Conservation (phyloP, 2,888 invertebrate genomes). For the Cephus runcator region DNA sequence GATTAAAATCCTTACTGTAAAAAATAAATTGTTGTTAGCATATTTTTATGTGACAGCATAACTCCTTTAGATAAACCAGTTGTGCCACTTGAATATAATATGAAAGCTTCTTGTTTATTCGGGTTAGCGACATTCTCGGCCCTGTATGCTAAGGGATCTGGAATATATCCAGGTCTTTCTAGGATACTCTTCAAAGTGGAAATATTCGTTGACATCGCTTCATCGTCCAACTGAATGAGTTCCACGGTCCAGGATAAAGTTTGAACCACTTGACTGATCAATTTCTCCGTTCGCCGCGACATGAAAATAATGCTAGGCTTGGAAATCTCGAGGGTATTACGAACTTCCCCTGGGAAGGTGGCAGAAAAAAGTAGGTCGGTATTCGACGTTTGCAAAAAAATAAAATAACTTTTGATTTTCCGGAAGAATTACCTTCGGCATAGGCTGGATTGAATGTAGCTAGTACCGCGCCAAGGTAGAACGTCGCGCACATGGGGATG, state of each 20-base stretch:
- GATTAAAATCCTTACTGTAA: background rate
- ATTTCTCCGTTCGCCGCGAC: slow-evolving; percentile 30
- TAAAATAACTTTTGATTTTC: background rate
- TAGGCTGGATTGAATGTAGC: slow-evolving; percentile 50
- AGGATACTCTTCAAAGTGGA: slow-evolving; percentile 24
- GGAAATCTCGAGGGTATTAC: slow-evolving; percentile 35
- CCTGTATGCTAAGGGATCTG: slow-evolving; percentile 26
- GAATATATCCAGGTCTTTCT: slow-evolving; percentile 8
- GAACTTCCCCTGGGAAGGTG: slow-evolving; percentile 36
- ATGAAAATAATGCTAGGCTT: slow-evolving; percentile 46
- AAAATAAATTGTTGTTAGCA: slow-evolving; percentile 57
- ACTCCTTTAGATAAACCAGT: slow-evolving; percentile 82
- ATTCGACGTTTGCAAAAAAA: background rate
- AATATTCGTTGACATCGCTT: slow-evolving; percentile 21
- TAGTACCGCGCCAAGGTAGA: slow-evolving; percentile 44
- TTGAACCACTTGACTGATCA: slow-evolving; percentile 21
- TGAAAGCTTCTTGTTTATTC: slow-evolving; percentile 52
- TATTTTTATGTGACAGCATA: slow-evolving; percentile 75
- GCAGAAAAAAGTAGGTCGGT: background rate
- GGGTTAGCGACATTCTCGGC: slow-evolving; percentile 20
- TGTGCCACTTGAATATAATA: slow-evolving; percentile 69
- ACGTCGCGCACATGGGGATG: slow-evolving; percentile 37
- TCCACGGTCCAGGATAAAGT: slow-evolving; percentile 32
- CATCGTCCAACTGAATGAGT: slow-evolving; percentile 39
- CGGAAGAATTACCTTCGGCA: slow-evolving; percentile 42